phyloP scores from a whole-genome alignment of 2,797 vertebrate genomes.

The Hirundo rustica region DNA sequence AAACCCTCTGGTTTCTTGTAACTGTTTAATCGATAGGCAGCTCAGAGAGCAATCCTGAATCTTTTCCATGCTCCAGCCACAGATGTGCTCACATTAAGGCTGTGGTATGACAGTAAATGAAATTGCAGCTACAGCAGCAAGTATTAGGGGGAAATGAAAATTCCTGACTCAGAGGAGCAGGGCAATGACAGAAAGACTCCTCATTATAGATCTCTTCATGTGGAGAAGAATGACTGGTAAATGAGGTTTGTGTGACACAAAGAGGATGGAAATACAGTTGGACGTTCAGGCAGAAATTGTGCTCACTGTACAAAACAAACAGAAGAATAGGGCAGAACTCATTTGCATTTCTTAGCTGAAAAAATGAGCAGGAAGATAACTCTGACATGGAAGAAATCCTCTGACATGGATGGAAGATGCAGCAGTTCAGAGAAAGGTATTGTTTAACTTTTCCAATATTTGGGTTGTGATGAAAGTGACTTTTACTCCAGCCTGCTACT shows the following conservation, averaged over 20 bases:
- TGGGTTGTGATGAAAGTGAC: neutral
- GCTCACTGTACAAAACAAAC: conserved; percentile 63
- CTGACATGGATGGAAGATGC: neutral
- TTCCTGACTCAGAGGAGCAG: conserved; percentile 66
- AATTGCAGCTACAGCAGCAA: conserved; percentile 63
- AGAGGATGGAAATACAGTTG: conserved; percentile 68
- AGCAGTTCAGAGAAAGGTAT: neutral
- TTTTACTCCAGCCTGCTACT: neutral
- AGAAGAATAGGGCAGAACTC: conserved; percentile 36
- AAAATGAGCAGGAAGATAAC: neutral
- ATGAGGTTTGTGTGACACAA: conserved; percentile 69
- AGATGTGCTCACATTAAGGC: conserved; percentile 59
- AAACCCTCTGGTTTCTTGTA: neutral
- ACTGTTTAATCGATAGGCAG: neutral
- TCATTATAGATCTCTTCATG: conserved; percentile 68
- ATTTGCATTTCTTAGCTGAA: conserved; percentile 46
- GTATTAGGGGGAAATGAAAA: conserved; percentile 60
- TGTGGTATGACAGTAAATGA: conserved; percentile 54
- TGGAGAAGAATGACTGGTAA: conserved; percentile 65
- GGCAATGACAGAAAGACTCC: conserved; percentile 69
- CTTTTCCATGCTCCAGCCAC: conserved; percentile 39
- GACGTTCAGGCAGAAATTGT: conserved; percentile 64
- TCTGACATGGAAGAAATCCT: neutral
- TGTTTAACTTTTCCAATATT: neutral
- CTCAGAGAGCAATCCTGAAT: neutral